A percentile compares a stretch with the other conserved stretches of the same genome.
Evolutionary conservation across 2,113 vertebrate species (phyloP).

Genomic region (Pardalotus punctatus): DNA sequence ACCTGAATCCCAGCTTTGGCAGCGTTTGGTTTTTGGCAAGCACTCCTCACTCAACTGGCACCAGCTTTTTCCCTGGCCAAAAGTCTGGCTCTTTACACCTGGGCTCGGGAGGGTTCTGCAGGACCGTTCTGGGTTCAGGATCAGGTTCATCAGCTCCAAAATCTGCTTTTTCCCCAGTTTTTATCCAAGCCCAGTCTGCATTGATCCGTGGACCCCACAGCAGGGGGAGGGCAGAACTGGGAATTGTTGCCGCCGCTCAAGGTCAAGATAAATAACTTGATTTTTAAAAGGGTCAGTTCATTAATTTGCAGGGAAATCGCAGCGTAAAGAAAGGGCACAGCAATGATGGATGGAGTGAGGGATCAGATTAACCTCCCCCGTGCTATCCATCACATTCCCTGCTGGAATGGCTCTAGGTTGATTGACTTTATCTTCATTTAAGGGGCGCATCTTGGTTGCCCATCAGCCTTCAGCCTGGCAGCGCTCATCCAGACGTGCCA

Average conservation of each 20-base stretch:
- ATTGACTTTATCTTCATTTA: neutral
- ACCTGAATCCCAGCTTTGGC: slow-evolving; percentile 43
- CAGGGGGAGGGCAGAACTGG: neutral
- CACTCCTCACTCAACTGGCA: neutral
- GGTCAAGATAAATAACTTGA: neutral
- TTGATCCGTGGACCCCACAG: neutral
- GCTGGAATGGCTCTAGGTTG: neutral
- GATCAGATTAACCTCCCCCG: neutral
- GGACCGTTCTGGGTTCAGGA: neutral
- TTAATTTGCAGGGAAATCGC: neutral
- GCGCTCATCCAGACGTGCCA: rapidly evolving
- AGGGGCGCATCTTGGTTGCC: neutral
- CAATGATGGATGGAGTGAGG: neutral
- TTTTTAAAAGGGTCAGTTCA: neutral
- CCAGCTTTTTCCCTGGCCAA: neutral
- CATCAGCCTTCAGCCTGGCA: neutral
- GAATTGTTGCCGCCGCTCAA: neutral
- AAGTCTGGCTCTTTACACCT: neutral
- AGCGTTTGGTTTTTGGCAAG: neutral
- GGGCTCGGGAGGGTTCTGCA: neutral
- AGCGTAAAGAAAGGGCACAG: neutral
- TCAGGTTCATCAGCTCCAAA: neutral
- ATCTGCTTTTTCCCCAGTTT: neutral
- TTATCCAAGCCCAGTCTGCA: neutral
- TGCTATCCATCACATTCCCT: neutral